Evolutionary conservation across 2,888 invertebrate species (phyloP).

Genomic region (Orthonychiurus folsomi): DNA sequence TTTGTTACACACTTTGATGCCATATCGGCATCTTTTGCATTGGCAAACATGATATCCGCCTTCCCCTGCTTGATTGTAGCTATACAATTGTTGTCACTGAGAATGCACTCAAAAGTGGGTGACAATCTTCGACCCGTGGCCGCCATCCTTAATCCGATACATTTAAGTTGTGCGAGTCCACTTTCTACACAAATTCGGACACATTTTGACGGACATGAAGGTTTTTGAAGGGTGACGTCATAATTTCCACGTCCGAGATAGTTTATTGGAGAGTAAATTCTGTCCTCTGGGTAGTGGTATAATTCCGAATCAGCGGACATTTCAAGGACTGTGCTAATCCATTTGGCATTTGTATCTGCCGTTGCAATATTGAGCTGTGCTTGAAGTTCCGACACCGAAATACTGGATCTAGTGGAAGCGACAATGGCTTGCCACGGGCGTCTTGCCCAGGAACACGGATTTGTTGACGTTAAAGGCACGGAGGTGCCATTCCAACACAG

Average conservation of each 20-base stretch:
- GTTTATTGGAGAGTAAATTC: conserved; percentile 14
- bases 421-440: conserved; percentile 27
- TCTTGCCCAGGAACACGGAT: conserved; percentile 32
- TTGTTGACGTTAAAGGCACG: conserved; percentile 19
- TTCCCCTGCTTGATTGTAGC: conserved; percentile 52
- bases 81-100: conserved; percentile 57
- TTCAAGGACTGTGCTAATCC: conserved; percentile 17
- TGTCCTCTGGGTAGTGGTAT: conserved; percentile 20
- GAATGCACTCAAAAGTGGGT: conserved; percentile 47
- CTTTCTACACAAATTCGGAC: conserved; percentile 58
- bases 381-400: conserved; percentile 25
- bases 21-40: conserved; percentile 21
- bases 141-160: conserved; percentile 58
- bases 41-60: conserved; percentile 55
- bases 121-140: conserved; percentile 68
- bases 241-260: conserved; percentile 27
- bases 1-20: conserved; percentile 1
- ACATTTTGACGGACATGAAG: conserved; percentile 41
- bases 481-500: conserved; percentile 32
- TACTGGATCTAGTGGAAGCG: conserved; percentile 19
- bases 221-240: conserved; percentile 43
- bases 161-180: conserved; percentile 61
- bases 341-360: neutral
- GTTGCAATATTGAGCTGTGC: conserved; percentile 13
- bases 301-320: conserved; percentile 15